Conservation (phyloP, 2,888 invertebrate species). For the Diarsia mendica region DNA sequence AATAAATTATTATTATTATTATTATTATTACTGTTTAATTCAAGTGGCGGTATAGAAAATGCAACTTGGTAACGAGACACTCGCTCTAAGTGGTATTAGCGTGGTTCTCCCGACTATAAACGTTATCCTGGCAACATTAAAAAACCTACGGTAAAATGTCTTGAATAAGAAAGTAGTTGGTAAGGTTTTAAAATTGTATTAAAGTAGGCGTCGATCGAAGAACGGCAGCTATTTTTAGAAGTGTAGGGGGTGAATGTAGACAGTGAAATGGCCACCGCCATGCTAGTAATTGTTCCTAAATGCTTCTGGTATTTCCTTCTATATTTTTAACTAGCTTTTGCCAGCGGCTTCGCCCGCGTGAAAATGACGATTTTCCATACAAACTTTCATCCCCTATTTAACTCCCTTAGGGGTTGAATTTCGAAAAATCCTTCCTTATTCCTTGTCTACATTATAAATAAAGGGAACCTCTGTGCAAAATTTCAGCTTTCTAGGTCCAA, state of each 20-base stretch:
- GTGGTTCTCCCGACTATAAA: slow-evolving; percentile 54
- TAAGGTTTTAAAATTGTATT: slow-evolving; percentile 42
- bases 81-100: slow-evolving; percentile 66
- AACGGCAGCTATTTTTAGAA: slow-evolving; percentile 20
- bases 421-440: too few species aligned
- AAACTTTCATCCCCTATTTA: too few species aligned
- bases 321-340: neutral
- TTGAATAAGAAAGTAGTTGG: slow-evolving; percentile 52
- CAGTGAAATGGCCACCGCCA: neutral
- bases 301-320: neutral
- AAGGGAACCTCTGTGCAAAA: too few species aligned
- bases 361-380: too few species aligned
- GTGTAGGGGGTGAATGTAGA: neutral
- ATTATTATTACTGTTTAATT: slow-evolving; percentile 63
- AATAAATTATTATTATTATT: too few species aligned
- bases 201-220: slow-evolving; percentile 23
- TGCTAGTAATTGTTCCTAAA: neutral
- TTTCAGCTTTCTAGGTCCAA: too few species aligned
- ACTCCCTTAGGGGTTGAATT: too few species aligned
- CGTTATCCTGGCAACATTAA: slow-evolving; percentile 63
- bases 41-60: slow-evolving; percentile 60
- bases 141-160: slow-evolving; percentile 59
- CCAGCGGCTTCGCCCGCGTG: too few species aligned
- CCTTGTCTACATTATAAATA: too few species aligned
- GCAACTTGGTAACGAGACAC: slow-evolving; percentile 65